Conservation (phyloP, 2,888 invertebrate species). For the Heteromyza rotundicornis region DNA sequence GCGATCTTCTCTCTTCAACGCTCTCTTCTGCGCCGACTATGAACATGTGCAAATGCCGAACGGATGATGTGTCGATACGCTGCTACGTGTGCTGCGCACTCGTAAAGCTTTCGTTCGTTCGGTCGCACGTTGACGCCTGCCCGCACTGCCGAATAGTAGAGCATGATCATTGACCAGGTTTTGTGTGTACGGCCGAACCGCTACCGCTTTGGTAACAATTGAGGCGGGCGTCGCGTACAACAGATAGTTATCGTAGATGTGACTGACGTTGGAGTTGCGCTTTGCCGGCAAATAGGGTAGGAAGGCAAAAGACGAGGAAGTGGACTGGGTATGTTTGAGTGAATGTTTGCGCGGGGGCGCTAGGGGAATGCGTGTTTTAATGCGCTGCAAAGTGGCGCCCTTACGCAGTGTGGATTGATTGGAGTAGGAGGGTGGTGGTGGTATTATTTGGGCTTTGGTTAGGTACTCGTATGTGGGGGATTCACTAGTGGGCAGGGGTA, state of each 20-base stretch:
- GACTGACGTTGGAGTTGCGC: constrained; percentile 58
- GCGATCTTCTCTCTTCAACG: constrained; percentile 28
- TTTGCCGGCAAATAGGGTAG: constrained; percentile 56
- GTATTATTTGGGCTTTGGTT: constrained; percentile 46
- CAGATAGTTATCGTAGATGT: constrained; percentile 58
- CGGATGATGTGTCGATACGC: constrained; percentile 56
- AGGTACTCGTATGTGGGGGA: constrained; percentile 47
- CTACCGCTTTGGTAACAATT: constrained; percentile 4
- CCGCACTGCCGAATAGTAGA: constrained; percentile 42
- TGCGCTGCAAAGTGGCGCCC: constrained; percentile 24
- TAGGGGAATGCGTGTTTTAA: constrained; percentile 24
- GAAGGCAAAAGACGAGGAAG: constrained; percentile 58
- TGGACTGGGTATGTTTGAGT: constrained; percentile 52
- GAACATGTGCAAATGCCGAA: constrained; percentile 63
- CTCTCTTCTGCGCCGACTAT: constrained; percentile 52
- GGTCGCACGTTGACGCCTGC: constrained; percentile 28
- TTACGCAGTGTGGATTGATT: constrained; percentile 54
- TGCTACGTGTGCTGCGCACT: constrained; percentile 50
- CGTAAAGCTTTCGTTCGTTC: constrained; percentile 35
- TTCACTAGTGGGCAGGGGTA: constrained; percentile 40
- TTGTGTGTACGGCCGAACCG: constrained; percentile 46
- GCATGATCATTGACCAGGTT: constrained; percentile 51
- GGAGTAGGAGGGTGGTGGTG: constrained; percentile 50
- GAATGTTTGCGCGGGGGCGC: constrained; percentile 41
- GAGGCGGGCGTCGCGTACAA: constrained; percentile 49